These are phyloP conservation scores for Nomada hirtipes DNA, from an alignment of 2,888 invertebrate genomes.

Conservation along the genomic window DNA sequence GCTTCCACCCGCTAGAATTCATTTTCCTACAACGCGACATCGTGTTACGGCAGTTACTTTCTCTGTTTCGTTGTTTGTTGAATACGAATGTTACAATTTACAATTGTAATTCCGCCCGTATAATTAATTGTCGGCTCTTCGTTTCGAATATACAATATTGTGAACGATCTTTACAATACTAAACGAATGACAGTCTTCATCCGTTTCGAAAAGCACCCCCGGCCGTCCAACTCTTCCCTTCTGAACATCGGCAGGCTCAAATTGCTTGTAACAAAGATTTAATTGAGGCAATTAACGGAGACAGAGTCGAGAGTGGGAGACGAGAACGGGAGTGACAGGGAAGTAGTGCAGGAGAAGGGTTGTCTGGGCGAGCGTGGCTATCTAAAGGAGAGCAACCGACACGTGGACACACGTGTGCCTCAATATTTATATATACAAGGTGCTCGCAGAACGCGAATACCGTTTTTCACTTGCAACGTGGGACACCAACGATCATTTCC, in stretches of 20 bases:
- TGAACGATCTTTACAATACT: too few species aligned
- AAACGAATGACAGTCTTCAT: too few species aligned
- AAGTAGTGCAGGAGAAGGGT: conserved; percentile 59
- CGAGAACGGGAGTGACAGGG: conserved; percentile 43
- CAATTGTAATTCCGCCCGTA: background rate
- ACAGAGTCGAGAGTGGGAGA: conserved; percentile 23
- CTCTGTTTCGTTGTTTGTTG: background rate
- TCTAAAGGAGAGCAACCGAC: conserved; percentile 44
- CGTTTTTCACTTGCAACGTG: background rate
- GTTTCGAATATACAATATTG: too few species aligned
- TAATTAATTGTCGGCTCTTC: too few species aligned
- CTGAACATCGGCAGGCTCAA: conserved; percentile 69
- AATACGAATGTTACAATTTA: background rate
- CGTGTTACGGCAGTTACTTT: background rate
- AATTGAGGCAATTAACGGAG: conserved; percentile 77
- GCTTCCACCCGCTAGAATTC: conserved; percentile 9
- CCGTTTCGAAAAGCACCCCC: too few species aligned
- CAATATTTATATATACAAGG: conserved; percentile 47
- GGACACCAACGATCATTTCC: background rate
- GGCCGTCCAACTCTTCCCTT: background rate
- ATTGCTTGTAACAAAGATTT: conserved; percentile 77
- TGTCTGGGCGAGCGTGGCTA: conserved; percentile 32
- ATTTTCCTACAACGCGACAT: background rate
- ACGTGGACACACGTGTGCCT: conserved; percentile 37
- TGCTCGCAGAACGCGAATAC: conserved; percentile 36